Percentiles rank a stretch among this genome's conserved stretches.
phyloP scores from a whole-genome alignment of 1,140 invertebrate genomes.

The Tribolium castaneum region DNA sequence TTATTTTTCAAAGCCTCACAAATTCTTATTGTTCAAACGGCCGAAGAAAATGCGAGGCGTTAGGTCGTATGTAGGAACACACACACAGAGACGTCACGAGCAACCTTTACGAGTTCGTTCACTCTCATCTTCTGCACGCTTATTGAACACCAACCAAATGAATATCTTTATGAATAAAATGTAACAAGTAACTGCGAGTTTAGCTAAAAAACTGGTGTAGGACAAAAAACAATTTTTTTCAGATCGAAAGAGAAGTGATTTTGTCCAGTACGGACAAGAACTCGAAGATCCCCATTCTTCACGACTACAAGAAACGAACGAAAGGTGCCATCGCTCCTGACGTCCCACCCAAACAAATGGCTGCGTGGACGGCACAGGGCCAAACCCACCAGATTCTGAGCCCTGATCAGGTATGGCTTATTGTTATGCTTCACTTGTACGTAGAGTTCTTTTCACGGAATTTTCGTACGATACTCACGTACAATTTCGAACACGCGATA shows the following conservation, averaged over 20 bases:
- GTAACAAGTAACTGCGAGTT: not conserved
- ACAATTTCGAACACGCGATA: conserved; percentile 44
- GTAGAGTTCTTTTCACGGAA: not conserved
- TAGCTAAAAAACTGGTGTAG: too few relatives aligned
- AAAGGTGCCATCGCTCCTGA: conserved; percentile 74
- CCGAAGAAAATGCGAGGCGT: not conserved
- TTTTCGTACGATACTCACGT: conserved; percentile 39
- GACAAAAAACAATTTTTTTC: conserved; percentile 51
- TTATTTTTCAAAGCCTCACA: not conserved
- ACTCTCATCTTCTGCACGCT: conserved; percentile 24
- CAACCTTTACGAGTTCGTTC: conserved; percentile 44
- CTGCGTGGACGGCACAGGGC: conserved; percentile 61
- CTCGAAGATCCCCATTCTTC: conserved; percentile 79
- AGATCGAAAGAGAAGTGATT: conserved; percentile 81
- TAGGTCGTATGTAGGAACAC: not conserved
- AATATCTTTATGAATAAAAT: not conserved
- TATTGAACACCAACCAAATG: conserved; percentile 2
- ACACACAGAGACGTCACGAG: not conserved
- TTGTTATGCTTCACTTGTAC: conserved; percentile 9
- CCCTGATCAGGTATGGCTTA: conserved; percentile 58
- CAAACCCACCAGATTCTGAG: conserved; percentile 57
- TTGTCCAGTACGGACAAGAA: conserved; percentile 77
- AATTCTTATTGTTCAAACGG: not conserved
- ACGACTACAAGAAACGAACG: conserved; percentile 76
- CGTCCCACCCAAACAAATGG: conserved; percentile 74